Percentiles rank a stretch among this genome's conserved stretches.
These are phyloP conservation scores for Littorina saxatilis DNA, from an alignment of 1,140 invertebrate genomes.

Conservation along the genomic window DNA sequence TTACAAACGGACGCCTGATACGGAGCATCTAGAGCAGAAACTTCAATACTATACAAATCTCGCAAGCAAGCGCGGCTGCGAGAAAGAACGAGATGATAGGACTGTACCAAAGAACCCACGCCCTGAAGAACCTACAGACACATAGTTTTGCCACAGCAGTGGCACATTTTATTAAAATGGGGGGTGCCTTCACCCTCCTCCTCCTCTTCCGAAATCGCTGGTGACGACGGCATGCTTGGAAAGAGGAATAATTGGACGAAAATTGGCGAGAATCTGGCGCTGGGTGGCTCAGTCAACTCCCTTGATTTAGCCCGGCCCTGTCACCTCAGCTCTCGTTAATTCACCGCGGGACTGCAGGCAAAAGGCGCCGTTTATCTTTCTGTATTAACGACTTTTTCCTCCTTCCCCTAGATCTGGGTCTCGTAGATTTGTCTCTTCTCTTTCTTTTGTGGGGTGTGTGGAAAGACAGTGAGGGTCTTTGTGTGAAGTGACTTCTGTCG, in stretches of 20 bases:
- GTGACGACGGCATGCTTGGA: background rate
- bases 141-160: no score
- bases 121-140: no score
- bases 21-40: no score
- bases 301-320: background rate
- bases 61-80: no score
- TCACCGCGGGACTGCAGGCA: background rate
- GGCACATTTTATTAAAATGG: background rate
- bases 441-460: no score
- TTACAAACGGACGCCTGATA: no score
- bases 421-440: background rate
- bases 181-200: no score
- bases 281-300: background rate
- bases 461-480: no score
- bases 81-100: no score
- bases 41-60: no score
- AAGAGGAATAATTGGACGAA: background rate
- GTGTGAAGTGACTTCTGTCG: no score
- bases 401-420: background rate
- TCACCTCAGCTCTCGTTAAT: background rate
- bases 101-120: no score
- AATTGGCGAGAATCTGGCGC: slow-evolving; percentile 8
- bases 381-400: background rate
- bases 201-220: background rate
- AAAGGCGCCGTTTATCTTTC: slow-evolving; percentile 5